Evolutionary conservation across 2,888 invertebrate species (phyloP), one percentile per base, ranked within the genome.

Genomic region (Idaea dimidiata): DNA sequence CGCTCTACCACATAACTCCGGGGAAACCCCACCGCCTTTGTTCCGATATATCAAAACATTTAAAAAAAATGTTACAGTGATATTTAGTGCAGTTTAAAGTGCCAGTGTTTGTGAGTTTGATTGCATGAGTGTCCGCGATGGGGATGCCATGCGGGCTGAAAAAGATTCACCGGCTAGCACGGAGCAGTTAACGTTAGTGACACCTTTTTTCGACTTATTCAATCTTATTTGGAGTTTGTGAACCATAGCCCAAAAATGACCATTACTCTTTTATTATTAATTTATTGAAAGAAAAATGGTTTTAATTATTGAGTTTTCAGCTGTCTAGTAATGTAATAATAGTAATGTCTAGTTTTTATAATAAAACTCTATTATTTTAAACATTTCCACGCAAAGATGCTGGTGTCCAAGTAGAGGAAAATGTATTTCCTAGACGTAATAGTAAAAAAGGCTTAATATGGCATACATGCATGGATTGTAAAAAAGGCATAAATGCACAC

Each of bases 41-140:
- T 72, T 72, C 68, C 77, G 69, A 43, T 69, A 75, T 61, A 72
- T 69, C 68, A 67, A 72, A 73, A 66, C 74, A 81, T 77, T 75
- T 64, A 66, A 72, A 76, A 72, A 89, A 84, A 83, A 90, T 91
- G 88, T 88, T 89, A 82, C 83, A 84, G 87, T 87, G 86, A 77
- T 68, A 56, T 18, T 17, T 56, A 56, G 56, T 56, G 56, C 18
- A 10, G 7, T 16, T 17, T 54, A 56, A 17, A 69, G 87, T 82
- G 80, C 69, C 72, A 81, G 88, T 63, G 64, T 64, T 65, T 53
- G 72, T 68, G 70, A 63, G 62, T 62, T 62, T 65, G 60, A 67
- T 89, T 91, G 91, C 87, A 91, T 91, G 91, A 89, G 86, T 90
- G 89, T 81, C 76, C 77, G 82, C 74, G 84, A 91, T 91, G 91